Percentiles rank a stretch among this genome's conserved stretches.
Evolutionary conservation across 2,797 vertebrate genomes (phyloP).

Genomic region (Mionectes olivaceus): DNA sequence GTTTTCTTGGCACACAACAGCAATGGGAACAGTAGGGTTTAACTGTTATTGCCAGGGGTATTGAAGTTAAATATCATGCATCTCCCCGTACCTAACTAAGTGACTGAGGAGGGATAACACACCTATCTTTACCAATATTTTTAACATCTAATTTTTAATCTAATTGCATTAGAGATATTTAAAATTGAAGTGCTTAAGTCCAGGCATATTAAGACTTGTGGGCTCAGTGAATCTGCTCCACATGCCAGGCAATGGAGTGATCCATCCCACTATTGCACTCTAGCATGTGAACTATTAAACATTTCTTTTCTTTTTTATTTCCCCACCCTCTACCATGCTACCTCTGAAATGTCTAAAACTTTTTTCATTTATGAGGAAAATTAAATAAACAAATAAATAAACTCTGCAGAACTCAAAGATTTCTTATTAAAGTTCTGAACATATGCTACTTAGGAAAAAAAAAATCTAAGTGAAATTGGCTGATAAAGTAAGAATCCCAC

Average conservation of each 20-base stretch:
- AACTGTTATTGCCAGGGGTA: neutral
- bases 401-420: conserved; percentile 32
- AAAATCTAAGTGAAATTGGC: conserved; percentile 67
- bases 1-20: neutral
- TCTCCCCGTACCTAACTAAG: neutral
- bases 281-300: fast-evolving
- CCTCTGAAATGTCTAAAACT: conserved; percentile 38
- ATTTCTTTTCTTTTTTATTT: neutral
- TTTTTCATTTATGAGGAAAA: neutral
- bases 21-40: neutral
- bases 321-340: neutral
- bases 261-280: neutral
- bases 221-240: neutral
- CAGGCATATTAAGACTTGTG: fast-evolving
- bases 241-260: neutral
- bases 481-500: conserved; percentile 69
- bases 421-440: conserved; percentile 72
- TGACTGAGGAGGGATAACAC: neutral
- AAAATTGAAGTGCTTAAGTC: neutral
- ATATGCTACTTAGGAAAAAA: conserved; percentile 70
- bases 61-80: neutral
- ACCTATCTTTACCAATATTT: neutral
- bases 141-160: neutral
- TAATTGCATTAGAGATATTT: neutral
- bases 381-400: conserved; percentile 72